A percentile compares a stretch with the other conserved stretches of the same genome.
Evolutionary conservation across 2,888 invertebrate genomes (phyloP).

Genomic region (Acheta domesticus): DNA sequence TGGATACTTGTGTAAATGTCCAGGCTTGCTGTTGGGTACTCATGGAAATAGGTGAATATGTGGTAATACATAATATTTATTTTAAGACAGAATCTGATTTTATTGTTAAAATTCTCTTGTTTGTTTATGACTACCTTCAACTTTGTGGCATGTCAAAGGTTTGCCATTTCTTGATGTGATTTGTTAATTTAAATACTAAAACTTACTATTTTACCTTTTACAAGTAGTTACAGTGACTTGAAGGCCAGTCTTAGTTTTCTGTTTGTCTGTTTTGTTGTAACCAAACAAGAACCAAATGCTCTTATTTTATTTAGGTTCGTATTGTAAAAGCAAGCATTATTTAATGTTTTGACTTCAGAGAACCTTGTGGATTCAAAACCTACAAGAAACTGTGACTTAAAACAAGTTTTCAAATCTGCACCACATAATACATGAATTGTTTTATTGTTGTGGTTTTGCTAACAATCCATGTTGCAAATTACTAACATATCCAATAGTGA

Average conservation of each 20-base stretch:
- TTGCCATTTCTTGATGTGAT: background rate
- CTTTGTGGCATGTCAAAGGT: background rate
- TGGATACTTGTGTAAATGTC: background rate
- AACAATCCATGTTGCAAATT: slow-evolving; percentile 20
- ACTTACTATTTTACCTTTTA: no score
- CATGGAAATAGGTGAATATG: slow-evolving; percentile 18
- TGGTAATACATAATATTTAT: background rate
- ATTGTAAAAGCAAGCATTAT: no score
- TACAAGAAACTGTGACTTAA: no score
- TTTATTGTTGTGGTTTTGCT: slow-evolving; percentile 18
- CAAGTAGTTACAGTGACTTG: no score
- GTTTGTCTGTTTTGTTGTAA: no score
- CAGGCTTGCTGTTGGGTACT: slow-evolving; percentile 19
- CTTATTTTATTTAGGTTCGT: no score
- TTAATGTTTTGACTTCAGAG: no score
- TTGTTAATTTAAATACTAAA: background rate
- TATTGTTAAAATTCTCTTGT: background rate
- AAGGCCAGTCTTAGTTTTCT: no score
- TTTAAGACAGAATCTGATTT: background rate
- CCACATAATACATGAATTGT: background rate
- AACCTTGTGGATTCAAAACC: no score
- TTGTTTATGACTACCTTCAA: background rate
- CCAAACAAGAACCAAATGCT: no score
- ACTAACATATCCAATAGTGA: background rate
- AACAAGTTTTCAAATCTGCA: no score